phyloP scores from a whole-genome alignment of 2,797 vertebrate genomes.

The Oreochromis mossambicus region DNA sequence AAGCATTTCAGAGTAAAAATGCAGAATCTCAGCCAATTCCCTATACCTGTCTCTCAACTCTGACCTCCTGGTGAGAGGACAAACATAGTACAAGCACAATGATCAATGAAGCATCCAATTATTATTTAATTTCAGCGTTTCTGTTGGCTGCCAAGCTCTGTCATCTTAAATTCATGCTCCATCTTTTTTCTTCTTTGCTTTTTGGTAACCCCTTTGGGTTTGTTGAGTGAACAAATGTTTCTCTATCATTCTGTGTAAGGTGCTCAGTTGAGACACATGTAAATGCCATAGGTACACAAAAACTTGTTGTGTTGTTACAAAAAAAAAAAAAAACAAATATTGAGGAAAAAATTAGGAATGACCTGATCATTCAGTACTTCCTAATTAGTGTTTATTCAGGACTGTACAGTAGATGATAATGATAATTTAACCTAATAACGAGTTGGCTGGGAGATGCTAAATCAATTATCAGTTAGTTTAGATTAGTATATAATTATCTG shows the following conservation, averaged over 20 bases:
- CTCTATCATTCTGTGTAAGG: not conserved
- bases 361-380: not conserved
- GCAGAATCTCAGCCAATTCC: constrained; percentile 37
- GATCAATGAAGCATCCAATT: constrained; percentile 49
- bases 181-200: not conserved
- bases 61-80: constrained; percentile 48
- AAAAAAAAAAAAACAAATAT: not conserved
- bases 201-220: not conserved
- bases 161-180: constrained; percentile 8
- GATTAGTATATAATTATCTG: not conserved
- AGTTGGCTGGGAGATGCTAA: not conserved
- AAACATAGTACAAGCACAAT: constrained; percentile 12
- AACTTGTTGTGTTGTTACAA: fast-evolving
- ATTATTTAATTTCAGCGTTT: constrained; percentile 35
- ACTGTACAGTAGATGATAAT: not conserved
- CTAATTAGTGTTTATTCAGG: not conserved
- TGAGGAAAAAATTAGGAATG: not conserved
- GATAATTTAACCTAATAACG: not conserved
- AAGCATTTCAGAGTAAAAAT: constrained; percentile 39
- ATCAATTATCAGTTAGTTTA: not conserved
- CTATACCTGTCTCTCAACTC: constrained; percentile 19
- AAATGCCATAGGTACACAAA: not conserved
- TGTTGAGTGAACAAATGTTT: not conserved
- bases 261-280: not conserved
- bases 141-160: not conserved